These are phyloP conservation scores for Nibea coibor DNA, from an alignment of 2,113 vertebrate genomes.

Conservation along the genomic window DNA sequence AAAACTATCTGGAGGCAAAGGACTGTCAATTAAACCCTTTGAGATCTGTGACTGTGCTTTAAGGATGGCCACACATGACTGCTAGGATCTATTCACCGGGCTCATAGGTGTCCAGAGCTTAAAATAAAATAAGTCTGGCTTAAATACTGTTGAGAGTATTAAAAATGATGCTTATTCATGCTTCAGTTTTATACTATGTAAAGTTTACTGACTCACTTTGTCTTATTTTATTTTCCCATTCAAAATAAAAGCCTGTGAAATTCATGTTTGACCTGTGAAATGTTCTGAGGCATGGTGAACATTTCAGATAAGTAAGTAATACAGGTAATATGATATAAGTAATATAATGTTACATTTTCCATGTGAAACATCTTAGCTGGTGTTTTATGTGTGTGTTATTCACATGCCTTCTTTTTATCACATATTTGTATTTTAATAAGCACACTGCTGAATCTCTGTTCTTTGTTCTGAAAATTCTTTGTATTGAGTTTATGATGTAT, in stretches of 20 bases:
- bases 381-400: neutral
- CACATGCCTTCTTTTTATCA: too few species aligned
- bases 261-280: too few species aligned
- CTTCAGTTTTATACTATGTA: neutral
- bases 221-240: neutral
- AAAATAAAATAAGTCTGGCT: neutral
- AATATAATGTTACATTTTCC: too few species aligned
- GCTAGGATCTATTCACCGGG: neutral
- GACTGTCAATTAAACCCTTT: slow-evolving; percentile 1
- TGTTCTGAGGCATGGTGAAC: too few species aligned
- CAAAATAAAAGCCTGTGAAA: neutral
- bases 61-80: neutral
- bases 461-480: neutral
- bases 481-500: neutral
- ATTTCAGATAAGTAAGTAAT: too few species aligned
- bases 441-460: too few species aligned
- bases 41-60: neutral
- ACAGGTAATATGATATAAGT: too few species aligned
- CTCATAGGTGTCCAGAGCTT: neutral
- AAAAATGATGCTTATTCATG: neutral
- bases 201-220: neutral
- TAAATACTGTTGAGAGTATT: neutral
- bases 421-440: too few species aligned
- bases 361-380: neutral
- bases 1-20: slow-evolving; percentile 21